Evolutionary conservation across 1,140 invertebrate species (phyloP).

Genomic region (Saccostrea glomerata): DNA sequence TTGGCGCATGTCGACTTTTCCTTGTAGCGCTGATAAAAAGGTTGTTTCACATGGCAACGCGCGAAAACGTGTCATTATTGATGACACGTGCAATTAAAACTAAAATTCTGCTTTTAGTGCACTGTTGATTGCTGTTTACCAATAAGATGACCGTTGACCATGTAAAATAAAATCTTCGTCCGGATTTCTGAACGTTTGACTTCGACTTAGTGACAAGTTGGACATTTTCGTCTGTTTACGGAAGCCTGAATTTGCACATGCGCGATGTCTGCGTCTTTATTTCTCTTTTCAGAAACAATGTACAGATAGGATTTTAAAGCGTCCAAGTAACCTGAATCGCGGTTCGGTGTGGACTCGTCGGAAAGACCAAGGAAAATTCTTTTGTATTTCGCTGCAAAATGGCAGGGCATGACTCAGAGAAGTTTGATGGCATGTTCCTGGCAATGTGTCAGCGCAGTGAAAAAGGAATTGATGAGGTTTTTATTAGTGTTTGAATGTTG

Average conservation of each 20-base stretch:
- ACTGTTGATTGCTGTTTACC: slow-evolving; percentile 21
- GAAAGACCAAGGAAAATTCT: slow-evolving; percentile 31
- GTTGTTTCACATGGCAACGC: slow-evolving; percentile 26
- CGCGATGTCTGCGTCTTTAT: not conserved
- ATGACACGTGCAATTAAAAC: not conserved
- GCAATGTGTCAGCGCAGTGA: slow-evolving; percentile 96
- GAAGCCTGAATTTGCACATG: slow-evolving; percentile 9
- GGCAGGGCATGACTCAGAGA: slow-evolving; percentile 80
- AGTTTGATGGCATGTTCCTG: slow-evolving; percentile 94
- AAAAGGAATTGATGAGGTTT: slow-evolving; percentile 93
- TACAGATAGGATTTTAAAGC: not conserved
- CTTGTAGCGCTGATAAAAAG: not conserved
- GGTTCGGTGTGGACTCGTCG: not conserved
- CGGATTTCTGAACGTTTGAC: slow-evolving; percentile 54
- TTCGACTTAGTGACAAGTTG: slow-evolving; percentile 34
- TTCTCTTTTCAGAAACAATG: not conserved
- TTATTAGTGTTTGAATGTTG: not conserved
- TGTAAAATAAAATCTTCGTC: slow-evolving; percentile 66
- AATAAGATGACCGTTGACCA: slow-evolving; percentile 52
- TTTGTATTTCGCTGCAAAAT: not conserved
- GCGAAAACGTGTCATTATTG: not conserved
- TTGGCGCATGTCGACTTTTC: not conserved
- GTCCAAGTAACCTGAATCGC: not conserved
- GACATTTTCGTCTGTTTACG: slow-evolving; percentile 56
- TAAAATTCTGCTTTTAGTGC: not conserved